A percentile compares a stretch with the other conserved stretches of the same genome.
phyloP scores from a whole-genome alignment of 2,113 vertebrate species.

The Anoplopoma fimbria region DNA sequence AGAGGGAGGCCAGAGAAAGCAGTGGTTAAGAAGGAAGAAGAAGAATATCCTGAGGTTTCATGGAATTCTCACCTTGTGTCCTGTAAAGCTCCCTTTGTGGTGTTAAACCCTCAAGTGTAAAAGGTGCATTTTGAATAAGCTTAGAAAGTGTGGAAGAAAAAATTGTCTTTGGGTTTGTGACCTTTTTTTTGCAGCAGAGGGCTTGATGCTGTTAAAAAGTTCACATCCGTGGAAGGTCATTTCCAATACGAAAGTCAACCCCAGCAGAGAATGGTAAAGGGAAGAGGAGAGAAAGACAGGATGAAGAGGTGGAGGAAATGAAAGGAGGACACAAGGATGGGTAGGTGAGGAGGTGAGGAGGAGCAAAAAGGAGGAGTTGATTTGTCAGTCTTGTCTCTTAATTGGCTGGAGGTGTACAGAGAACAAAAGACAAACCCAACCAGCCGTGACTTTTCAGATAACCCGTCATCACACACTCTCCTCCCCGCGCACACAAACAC shows the following conservation, averaged over 20 bases:
- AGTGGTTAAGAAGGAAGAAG: background rate
- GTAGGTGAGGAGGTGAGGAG: conserved; percentile 13
- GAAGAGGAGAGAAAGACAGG: conserved; percentile 27
- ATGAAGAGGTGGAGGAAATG: conserved; percentile 27
- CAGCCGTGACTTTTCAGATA: conserved; percentile 77
- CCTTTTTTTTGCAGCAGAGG: conserved; percentile 52
- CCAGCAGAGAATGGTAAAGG: conserved; percentile 38
- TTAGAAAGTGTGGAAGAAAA: conserved; percentile 41
- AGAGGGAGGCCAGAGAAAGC: background rate
- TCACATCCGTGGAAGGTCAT: conserved; percentile 72
- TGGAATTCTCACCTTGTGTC: conserved; percentile 31
- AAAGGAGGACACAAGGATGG: conserved; percentile 35
- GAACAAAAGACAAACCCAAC: conserved; percentile 77
- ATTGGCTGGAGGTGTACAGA: conserved; percentile 75
- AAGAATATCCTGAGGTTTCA: conserved; percentile 20
- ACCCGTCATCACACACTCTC: conserved; percentile 45
- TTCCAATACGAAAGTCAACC: conserved; percentile 64
- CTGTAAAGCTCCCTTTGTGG: background rate
- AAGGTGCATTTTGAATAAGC: conserved; percentile 29
- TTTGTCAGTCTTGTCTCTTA: conserved; percentile 81
- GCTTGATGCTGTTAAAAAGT: conserved; percentile 75
- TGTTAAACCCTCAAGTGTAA: conserved; percentile 22
- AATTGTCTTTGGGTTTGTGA: conserved; percentile 55
- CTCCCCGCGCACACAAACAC: conserved; percentile 13
- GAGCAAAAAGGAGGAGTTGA: conserved; percentile 63